Conservation (phyloP, 1,140 invertebrate species). For the Hypsibius dujardini region DNA sequence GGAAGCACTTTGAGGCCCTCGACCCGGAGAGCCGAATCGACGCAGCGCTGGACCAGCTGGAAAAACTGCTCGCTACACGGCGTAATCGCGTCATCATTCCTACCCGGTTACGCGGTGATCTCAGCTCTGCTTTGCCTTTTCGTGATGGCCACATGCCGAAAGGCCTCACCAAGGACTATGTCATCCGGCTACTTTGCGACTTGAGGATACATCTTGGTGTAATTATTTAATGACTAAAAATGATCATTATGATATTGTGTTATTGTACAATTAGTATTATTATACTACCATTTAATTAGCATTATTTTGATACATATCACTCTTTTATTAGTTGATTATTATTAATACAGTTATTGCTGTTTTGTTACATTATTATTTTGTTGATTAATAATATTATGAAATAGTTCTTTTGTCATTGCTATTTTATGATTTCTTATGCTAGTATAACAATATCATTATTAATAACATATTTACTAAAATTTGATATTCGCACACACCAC, state of each 20-base stretch:
- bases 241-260: background rate
- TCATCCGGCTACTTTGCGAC: background rate
- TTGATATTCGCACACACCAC: no score
- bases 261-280: no score
- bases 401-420: no score
- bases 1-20: background rate
- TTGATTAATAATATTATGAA: no score
- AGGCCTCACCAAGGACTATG: background rate
- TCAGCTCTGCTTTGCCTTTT: background rate
- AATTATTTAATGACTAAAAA: background rate
- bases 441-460: no score
- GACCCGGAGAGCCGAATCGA: background rate
- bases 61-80: background rate
- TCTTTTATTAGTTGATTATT: no score
- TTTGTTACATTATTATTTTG: no score
- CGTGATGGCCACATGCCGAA: background rate
- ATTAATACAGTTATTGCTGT: no score
- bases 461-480: no score
- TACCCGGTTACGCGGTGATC: background rate
- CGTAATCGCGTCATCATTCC: background rate
- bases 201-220: background rate
- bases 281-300: no score
- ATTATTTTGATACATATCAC: no score
- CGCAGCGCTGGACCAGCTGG: background rate
- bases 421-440: no score